These are phyloP conservation scores for Rhombomys opimus DNA, from an alignment of 2,113 vertebrate genomes.

Conservation along the genomic window DNA sequence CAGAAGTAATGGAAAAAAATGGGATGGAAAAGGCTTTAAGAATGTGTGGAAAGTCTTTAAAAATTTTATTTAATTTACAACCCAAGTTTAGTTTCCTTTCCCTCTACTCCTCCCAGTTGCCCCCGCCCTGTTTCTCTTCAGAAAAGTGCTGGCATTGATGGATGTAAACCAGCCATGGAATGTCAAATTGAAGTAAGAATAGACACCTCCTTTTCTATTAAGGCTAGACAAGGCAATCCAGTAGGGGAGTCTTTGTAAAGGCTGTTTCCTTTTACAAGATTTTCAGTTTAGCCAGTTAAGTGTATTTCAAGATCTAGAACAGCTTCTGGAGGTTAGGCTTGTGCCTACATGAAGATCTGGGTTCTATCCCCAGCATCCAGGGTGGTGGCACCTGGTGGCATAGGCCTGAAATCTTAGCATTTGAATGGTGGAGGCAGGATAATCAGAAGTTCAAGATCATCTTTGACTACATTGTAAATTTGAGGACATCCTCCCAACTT, in stretches of 20 bases:
- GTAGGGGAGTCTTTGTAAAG: neutral
- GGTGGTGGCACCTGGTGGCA: neutral
- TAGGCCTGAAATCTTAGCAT: neutral
- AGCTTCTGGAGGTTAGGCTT: neutral
- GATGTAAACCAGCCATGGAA: neutral
- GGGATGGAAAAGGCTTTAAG: neutral
- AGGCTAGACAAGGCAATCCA: neutral
- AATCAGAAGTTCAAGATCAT: neutral
- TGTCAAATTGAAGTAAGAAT: neutral
- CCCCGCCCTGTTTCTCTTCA: neutral
- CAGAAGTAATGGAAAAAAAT: neutral
- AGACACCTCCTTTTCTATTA: neutral
- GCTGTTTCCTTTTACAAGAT: neutral
- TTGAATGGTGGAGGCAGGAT: neutral
- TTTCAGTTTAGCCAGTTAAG: neutral
- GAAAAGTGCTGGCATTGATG: neutral
- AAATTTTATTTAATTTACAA: neutral
- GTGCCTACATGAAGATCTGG: too few relatives aligned
- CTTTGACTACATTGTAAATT: neutral
- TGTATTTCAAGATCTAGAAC: conserved; percentile 43
- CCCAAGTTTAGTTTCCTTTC: neutral
- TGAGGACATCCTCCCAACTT: neutral
- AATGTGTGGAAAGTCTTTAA: neutral
- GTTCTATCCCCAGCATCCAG: neutral
- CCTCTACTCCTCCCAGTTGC: neutral